Evolutionary conservation across 1,140 invertebrate genomes (phyloP).

Genomic region (Coenobita brevimanus): DNA sequence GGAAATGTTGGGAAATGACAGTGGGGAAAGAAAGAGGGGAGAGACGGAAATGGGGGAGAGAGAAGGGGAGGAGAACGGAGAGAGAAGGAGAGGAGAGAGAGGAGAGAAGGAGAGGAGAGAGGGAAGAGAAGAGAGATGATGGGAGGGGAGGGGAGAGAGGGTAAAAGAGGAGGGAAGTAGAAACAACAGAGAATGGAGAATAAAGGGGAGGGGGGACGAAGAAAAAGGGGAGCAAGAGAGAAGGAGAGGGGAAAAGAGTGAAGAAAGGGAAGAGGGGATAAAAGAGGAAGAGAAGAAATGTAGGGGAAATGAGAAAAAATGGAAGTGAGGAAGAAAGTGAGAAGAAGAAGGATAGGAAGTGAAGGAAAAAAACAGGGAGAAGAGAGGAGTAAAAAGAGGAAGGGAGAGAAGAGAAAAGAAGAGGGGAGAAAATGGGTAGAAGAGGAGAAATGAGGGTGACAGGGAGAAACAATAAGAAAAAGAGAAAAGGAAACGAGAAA

Average conservation of each 20-base stretch:
- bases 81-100: not conserved
- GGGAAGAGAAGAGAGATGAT: not conserved
- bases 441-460: too few species aligned
- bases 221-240: too few species aligned
- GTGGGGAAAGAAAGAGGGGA: not conserved
- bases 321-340: too few species aligned
- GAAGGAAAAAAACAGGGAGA: too few species aligned
- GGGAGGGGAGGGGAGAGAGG: too few species aligned
- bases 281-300: not conserved
- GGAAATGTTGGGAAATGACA: not conserved
- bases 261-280: not conserved
- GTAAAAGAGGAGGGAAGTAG: not conserved
- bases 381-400: not conserved
- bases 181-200: not conserved
- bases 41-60: not conserved
- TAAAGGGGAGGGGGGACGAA: too few species aligned
- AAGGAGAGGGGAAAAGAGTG: not conserved
- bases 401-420: not conserved
- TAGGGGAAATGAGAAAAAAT: not conserved
- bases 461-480: not conserved
- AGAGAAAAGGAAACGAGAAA: not conserved
- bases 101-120: not conserved
- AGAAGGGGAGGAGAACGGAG: not conserved
- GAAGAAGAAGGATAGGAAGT: too few species aligned
- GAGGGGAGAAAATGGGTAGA: not conserved